Conservation (phyloP, 2,113 vertebrate genomes). For the Phrynosoma blainvillii region DNA sequence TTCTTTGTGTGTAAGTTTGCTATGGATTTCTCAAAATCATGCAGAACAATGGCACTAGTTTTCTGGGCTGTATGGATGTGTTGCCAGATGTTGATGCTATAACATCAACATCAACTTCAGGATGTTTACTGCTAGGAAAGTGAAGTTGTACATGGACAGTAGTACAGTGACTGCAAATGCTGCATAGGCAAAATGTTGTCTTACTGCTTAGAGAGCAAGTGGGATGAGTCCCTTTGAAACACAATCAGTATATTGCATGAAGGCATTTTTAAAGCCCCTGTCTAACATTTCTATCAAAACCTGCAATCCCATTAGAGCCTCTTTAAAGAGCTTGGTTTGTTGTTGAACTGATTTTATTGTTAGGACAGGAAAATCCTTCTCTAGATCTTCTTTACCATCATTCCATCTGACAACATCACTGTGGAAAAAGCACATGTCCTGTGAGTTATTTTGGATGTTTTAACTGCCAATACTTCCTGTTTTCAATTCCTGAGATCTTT, state of each 20-base stretch:
- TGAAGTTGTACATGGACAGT: too few species aligned
- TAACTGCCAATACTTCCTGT: background rate
- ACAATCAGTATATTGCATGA: background rate
- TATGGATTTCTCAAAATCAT: background rate
- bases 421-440: background rate
- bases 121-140: too few species aligned
- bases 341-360: constrained; percentile 1
- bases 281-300: background rate
- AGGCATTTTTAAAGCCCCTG: background rate
- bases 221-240: background rate
- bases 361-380: background rate
- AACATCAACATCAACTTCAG: background rate
- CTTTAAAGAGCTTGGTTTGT: background rate
- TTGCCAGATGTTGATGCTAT: background rate
- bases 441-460: background rate
- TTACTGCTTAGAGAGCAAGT: background rate
- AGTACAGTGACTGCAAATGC: background rate
- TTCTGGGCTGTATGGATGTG: background rate
- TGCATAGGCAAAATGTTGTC: background rate
- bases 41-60: background rate
- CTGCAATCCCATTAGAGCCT: background rate
- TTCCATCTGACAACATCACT: background rate
- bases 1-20: background rate
- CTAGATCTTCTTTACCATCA: constrained; percentile 5
- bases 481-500: background rate